Evolutionary conservation across 2,113 vertebrate species (phyloP).

Genomic region (Opisthocomus hoazin): DNA sequence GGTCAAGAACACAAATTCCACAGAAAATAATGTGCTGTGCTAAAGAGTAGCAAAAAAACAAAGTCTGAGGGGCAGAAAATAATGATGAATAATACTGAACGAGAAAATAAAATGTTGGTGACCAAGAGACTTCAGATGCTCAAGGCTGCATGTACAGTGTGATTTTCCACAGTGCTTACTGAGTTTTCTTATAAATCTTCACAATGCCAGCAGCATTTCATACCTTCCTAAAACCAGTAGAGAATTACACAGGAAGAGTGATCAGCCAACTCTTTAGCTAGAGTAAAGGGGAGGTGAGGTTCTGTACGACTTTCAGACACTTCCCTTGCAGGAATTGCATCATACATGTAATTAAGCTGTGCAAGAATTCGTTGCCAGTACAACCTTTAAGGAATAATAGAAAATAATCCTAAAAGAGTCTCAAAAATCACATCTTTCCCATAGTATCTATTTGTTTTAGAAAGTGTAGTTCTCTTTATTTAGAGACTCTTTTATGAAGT

Average conservation of each 20-base stretch:
- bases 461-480: not conserved
- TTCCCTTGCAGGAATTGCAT: not conserved
- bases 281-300: not conserved
- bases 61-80: not conserved
- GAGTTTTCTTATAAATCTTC: not conserved
- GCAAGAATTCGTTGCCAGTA: not conserved
- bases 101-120: not conserved
- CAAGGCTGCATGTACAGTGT: not conserved
- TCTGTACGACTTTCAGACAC: not conserved
- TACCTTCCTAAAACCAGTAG: not conserved
- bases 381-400: not conserved
- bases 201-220: not conserved
- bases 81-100: not conserved
- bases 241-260: not conserved
- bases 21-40: not conserved
- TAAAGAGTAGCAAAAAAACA: not conserved
- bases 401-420: not conserved
- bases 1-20: not conserved
- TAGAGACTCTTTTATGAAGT: not conserved
- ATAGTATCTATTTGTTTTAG: not conserved
- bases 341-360: not conserved
- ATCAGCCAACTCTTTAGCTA: not conserved
- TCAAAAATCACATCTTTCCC: not conserved
- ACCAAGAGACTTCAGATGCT: not conserved
- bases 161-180: not conserved